Evolutionary conservation across 2,113 vertebrate species (phyloP).

Genomic region (Bos taurus): ARS-UCD2.0 NC_037331.1:98626501-98627000

Average conservation of each 20-base stretch:
- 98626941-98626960: slow-evolving; percentile 47
- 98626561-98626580: neutral
- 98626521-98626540: neutral
- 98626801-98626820: slow-evolving; percentile 56
- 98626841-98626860: neutral
- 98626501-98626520: neutral
- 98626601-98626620: neutral
- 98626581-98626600: slow-evolving; percentile 4
- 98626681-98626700: slow-evolving; percentile 51
- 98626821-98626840: neutral
- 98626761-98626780: slow-evolving; percentile 58
- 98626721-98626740: slow-evolving; percentile 40
- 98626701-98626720: slow-evolving; percentile 59
- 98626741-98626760: slow-evolving; percentile 41
- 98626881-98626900: neutral
- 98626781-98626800: slow-evolving; percentile 55
- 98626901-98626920: neutral
- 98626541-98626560: neutral
- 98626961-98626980: slow-evolving; percentile 51
- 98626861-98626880: slow-evolving; percentile 63
- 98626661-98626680: neutral
- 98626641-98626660: neutral
- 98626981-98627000: slow-evolving; percentile 19
- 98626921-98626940: slow-evolving; percentile 32
- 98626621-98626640: neutral